Evolutionary conservation across 2,888 invertebrate genomes (phyloP).

Genomic region (Thumatha senex): DNA sequence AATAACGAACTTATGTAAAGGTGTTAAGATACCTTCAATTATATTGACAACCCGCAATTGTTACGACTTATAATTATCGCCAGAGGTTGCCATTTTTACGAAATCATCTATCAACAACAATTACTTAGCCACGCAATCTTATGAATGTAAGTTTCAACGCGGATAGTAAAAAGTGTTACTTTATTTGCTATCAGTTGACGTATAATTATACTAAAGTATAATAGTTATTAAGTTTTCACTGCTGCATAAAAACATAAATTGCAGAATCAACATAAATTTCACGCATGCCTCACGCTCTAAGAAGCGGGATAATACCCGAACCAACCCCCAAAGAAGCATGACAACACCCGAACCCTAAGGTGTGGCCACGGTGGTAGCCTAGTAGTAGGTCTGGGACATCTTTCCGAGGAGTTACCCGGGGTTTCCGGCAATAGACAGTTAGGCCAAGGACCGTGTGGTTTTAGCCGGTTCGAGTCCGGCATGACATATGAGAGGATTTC

Average conservation of each 20-base stretch:
- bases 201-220: conserved; percentile 14
- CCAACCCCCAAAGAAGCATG: too few species aligned
- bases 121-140: conserved; percentile 36
- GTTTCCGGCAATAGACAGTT: too few species aligned
- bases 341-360: too few species aligned
- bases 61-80: conserved; percentile 51
- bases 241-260: neutral
- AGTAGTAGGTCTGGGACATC: too few species aligned
- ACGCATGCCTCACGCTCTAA: too few species aligned
- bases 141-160: conserved; percentile 33
- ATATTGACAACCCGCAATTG: conserved; percentile 71
- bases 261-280: neutral
- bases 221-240: conserved; percentile 1
- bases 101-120: conserved; percentile 52
- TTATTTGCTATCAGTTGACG: conserved; percentile 18
- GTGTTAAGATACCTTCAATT: conserved; percentile 66
- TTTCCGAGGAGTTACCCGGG: too few species aligned
- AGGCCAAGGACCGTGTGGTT: too few species aligned
- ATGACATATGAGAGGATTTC: too few species aligned
- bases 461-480: too few species aligned
- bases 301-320: too few species aligned
- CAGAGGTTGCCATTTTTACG: conserved; percentile 43
- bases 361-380: too few species aligned
- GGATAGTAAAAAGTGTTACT: conserved; percentile 23
- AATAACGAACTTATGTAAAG: conserved; percentile 61